These are phyloP conservation scores for Atractosteus spatula DNA, from an alignment of 2,113 vertebrate species.

Conservation along the genomic window DNA sequence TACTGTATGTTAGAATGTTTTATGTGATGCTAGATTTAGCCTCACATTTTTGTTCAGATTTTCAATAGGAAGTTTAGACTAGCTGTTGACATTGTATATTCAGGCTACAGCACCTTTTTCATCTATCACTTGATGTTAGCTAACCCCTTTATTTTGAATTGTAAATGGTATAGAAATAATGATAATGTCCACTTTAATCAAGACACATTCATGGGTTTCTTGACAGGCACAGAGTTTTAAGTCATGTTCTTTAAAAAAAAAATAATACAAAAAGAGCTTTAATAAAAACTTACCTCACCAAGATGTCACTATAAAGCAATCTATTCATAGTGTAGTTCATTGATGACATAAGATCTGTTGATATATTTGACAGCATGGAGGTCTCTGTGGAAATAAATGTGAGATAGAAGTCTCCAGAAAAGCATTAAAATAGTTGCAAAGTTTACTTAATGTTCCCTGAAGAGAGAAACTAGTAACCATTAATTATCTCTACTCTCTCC, in stretches of 20 bases:
- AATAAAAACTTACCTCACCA: not conserved
- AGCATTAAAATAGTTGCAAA: not conserved
- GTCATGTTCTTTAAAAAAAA: not conserved
- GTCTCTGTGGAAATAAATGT: conserved; percentile 13
- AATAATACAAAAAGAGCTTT: conserved; percentile 13
- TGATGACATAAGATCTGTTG: conserved; percentile 1
- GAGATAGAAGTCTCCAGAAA: not conserved
- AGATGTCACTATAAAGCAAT: conserved; percentile 3
- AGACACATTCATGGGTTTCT: too few relatives aligned
- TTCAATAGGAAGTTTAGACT: too few relatives aligned
- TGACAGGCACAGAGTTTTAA: too few relatives aligned
- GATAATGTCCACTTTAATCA: too few relatives aligned
- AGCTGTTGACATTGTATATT: too few relatives aligned
- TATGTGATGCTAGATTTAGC: too few relatives aligned
- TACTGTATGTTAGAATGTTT: too few relatives aligned
- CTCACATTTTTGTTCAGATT: too few relatives aligned
- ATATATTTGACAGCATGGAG: not conserved
- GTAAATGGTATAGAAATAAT: too few relatives aligned
- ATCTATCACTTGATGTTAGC: too few relatives aligned
- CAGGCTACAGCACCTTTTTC: too few relatives aligned
- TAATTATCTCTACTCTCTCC: not conserved
- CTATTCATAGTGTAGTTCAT: not conserved
- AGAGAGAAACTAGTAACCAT: not conserved
- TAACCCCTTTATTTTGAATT: too few relatives aligned
- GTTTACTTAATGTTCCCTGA: conserved; percentile 5